Evolutionary conservation across 2,113 vertebrate genomes (phyloP), one percentile per base, ranked within the genome.

Genomic region (Cebidichthys violaceus): DNA sequence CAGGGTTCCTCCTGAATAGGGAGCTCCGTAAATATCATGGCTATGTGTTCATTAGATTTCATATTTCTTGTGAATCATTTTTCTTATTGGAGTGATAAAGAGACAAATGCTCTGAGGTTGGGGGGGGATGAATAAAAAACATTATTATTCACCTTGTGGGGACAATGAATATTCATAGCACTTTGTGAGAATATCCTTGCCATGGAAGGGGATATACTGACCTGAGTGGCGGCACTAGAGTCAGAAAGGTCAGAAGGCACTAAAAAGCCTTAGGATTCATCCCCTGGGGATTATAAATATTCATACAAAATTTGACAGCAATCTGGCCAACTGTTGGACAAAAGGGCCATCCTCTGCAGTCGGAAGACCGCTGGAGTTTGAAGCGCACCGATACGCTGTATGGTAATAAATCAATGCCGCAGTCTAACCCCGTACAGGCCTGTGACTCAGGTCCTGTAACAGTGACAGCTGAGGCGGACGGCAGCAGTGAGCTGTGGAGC

Each of bases 391-490:
- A 61, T 37, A 6, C 47, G 22, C 0, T 24, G 41, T 9, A 27
- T 1, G 35, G 43, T 22, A 75, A 77, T 65, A 67, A 85, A 82
- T 77, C 68, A 41, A 15, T 54, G 65, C 68, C 54, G n/a, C 54
- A 72, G 41, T 69, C 29, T 9, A 14, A 35, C 33, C 64, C 65
- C 2, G 4, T 4, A n/a, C 69, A 52, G 69, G 84, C 72, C 41
- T 14, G 67, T 14, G n/a, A 75, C 55, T 70, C 72, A 11, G 33
- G 62, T 59, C 41, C 47, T 35, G 50, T 0, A 75, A 35, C 18
- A 41, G 50, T 75, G 77, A 77, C 88, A 80, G 50, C 50, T 54
- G 62, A 69, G 64, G 29, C 43, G 67, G 55, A 57, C 61, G 54
- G 77, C 33, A 65, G 43, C n/a, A 31, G 59, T 54, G 69, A 70